phyloP scores from a whole-genome alignment of 2,888 invertebrate species.

The Drosophila cognata region DNA sequence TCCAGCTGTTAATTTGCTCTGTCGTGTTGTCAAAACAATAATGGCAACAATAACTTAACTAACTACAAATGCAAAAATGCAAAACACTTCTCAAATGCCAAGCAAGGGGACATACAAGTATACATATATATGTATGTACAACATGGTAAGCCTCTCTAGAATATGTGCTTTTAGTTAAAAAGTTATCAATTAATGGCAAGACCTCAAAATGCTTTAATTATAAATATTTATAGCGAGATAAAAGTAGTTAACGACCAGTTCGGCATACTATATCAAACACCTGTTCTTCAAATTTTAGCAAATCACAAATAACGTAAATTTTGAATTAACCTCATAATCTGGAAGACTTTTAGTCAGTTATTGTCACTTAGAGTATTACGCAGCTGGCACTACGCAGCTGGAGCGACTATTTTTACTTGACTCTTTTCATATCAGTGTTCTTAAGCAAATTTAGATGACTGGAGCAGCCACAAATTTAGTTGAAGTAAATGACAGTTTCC shows the following conservation, averaged over 20 bases:
- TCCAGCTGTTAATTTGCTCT: conserved; percentile 29
- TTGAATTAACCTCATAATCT: rapidly evolving
- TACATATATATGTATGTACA: neutral
- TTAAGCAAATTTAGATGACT: conserved; percentile 60
- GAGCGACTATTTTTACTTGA: neutral
- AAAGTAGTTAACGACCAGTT: neutral
- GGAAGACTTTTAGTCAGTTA: neutral
- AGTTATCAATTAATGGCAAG: neutral
- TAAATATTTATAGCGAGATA: neutral
- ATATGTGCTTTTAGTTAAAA: neutral
- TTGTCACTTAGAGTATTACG: neutral
- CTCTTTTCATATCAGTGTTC: conserved; percentile 42
- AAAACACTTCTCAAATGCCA: conserved; percentile 47
- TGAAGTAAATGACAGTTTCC: conserved; percentile 69
- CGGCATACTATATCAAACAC: neutral
- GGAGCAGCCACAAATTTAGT: conserved; percentile 51
- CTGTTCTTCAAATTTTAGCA: neutral
- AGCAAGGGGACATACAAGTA: neutral
- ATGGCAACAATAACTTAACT: conserved; percentile 17
- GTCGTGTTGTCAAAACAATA: conserved; percentile 20
- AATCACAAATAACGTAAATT: neutral
- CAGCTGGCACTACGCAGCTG: neutral
- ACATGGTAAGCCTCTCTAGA: neutral
- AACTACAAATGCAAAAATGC: conserved; percentile 42
- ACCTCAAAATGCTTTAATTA: neutral